Evolutionary conservation across 2,113 vertebrate genomes (phyloP), one percentile per base, ranked within the genome.

Genomic region (Nerophis lumbriciformis): DNA sequence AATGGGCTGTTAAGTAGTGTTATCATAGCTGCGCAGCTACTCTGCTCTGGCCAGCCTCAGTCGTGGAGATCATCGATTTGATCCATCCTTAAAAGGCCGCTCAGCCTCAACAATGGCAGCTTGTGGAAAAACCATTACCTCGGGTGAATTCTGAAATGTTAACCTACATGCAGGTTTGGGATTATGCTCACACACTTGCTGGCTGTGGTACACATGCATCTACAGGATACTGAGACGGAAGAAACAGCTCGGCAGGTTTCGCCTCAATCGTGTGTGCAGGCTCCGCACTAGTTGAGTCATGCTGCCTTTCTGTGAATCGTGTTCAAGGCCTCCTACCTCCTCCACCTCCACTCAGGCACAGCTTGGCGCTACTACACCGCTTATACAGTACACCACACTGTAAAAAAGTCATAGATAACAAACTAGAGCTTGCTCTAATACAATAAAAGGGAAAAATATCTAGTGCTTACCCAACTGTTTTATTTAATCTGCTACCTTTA

Each of bases 71-170:
- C 85, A 88, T 88, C 73, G 87, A 88, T 88, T 87, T 80, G 69
- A 83, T 81, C 75, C 80, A 72, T 71, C 56, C 75, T 83, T 84
- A 85, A 86, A 89, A 87, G 82, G 81, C 73, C 61, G 66, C 68
- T 74, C 73, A 73, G 78, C 60, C 79, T 85, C 75, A 70, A 78
- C 80, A 84, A 82, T 79, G 79, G 70, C 70, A 37, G 80, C 83
- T 69, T 77, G 73, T 71, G 82, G 84, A 90, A 88, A 87, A 89
- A 69, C 66, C 81, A 78, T 85, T 83, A 84, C 74, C 74, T 68
- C 65, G 75, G 80, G 71, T 85, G 85, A 76, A 78, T 83, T 70
- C 57, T 74, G 63, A 79, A 75, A 87, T 38, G 68, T 71, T 82
- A 82, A 79, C 75, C 73, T 73, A 62, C 72, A 73, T 77, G 53